Conservation (phyloP, 2,888 invertebrate species). For the Rosalia funebris region DNA sequence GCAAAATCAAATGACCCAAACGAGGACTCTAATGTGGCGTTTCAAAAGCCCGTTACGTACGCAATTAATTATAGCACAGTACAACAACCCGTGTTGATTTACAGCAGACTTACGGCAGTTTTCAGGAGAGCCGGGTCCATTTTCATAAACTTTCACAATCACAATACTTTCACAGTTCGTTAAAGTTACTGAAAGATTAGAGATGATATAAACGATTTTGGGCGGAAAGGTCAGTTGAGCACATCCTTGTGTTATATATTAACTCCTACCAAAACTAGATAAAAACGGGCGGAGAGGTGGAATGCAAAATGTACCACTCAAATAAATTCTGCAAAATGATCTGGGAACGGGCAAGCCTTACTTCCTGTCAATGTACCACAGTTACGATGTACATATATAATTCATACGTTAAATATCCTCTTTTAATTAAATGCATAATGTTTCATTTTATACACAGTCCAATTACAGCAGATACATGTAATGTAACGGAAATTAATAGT, state of each 20-base stretch:
- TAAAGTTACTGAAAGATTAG: slow-evolving; percentile 29
- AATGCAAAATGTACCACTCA: slow-evolving; percentile 21
- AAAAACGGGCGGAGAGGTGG: slow-evolving; percentile 38
- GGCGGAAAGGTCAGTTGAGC: slow-evolving; percentile 35
- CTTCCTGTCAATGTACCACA: too few species aligned
- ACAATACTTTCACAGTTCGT: slow-evolving; percentile 16
- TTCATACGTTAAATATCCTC: too few species aligned
- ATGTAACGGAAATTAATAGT: too few species aligned
- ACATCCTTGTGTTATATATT: slow-evolving; percentile 40
- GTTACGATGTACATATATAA: too few species aligned
- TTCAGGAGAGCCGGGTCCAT: slow-evolving; percentile 18
- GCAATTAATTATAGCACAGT: too few species aligned
- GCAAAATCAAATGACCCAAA: too few species aligned
- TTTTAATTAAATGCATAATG: too few species aligned
- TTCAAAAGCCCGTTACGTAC: too few species aligned
- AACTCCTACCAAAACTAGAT: slow-evolving; percentile 42
- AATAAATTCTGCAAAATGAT: slow-evolving; percentile 21
- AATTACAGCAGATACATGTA: too few species aligned
- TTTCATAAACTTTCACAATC: slow-evolving; percentile 25
- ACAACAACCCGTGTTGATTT: too few species aligned
- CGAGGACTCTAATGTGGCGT: too few species aligned
- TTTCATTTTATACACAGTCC: too few species aligned
- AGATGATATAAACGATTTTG: slow-evolving; percentile 35
- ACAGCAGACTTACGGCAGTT: slow-evolving; percentile 16
- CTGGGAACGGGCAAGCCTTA: not conserved